A percentile compares a stretch with the other conserved stretches of the same genome.
phyloP scores from a whole-genome alignment of 2,797 vertebrate genomes.

The Phrynocephalus guinanensis region DNA sequence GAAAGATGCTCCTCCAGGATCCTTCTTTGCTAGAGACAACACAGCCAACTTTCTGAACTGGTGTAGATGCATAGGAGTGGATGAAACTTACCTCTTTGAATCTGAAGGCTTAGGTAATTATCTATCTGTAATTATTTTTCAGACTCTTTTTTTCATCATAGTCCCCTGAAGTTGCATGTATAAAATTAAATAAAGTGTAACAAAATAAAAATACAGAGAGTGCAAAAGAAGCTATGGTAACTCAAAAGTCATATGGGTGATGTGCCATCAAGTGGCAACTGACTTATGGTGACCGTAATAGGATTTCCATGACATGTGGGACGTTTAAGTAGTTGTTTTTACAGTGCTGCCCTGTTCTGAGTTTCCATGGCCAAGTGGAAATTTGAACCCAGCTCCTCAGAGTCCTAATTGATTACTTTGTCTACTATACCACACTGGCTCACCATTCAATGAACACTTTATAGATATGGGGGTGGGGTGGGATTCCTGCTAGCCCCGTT shows the following conservation, averaged over 20 bases:
- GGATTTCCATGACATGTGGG: no score
- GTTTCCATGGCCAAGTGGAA: no score
- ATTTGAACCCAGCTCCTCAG: no score
- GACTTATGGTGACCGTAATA: no score
- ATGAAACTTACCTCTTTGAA: conserved; percentile 95
- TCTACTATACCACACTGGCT: no score
- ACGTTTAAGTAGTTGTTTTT: no score
- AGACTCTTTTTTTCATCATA: background rate
- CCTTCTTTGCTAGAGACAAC: conserved; percentile 98
- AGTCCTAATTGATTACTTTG: no score
- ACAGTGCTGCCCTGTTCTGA: no score
- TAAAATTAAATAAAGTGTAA: background rate
- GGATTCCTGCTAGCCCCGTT: background rate
- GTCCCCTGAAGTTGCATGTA: conserved; percentile 18
- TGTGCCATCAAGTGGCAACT: no score
- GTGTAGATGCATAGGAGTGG: conserved; percentile 91
- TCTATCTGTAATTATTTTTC: background rate
- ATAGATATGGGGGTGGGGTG: background rate
- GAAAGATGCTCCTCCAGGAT: conserved; percentile 90
- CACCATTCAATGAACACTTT: no score
- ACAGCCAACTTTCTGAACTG: conserved; percentile 97
- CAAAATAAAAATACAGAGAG: background rate
- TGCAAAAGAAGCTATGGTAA: conserved; percentile 25
- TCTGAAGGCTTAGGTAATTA: conserved; percentile 94
- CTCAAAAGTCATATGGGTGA: background rate